Evolutionary conservation across 2,888 invertebrate genomes (phyloP).

Genomic region (Epiblema foenella): DNA sequence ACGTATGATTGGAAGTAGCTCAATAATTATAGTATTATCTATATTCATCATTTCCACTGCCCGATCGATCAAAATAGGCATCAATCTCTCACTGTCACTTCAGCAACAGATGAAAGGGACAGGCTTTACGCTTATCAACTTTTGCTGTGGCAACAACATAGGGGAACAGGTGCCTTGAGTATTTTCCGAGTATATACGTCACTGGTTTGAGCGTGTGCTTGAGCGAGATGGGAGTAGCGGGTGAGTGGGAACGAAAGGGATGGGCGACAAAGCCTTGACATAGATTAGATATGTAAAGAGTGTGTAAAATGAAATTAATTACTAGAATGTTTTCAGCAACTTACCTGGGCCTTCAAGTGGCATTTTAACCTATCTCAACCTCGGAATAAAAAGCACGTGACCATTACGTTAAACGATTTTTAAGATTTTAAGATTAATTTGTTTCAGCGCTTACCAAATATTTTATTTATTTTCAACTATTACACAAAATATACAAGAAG

Average conservation of each 20-base stretch:
- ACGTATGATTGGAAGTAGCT: slow-evolving; percentile 37
- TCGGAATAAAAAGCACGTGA: too few species aligned
- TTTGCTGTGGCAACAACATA: slow-evolving; percentile 44
- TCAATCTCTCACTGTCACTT: slow-evolving; percentile 16
- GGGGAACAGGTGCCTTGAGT: slow-evolving; percentile 57
- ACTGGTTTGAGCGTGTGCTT: slow-evolving; percentile 59
- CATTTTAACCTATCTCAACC: too few species aligned
- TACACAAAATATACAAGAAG: too few species aligned
- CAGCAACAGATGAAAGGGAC: slow-evolving; percentile 27
- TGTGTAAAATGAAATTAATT: background rate
- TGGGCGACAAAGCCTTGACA: slow-evolving; percentile 60
- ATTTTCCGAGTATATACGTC: slow-evolving; percentile 66
- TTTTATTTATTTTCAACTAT: too few species aligned
- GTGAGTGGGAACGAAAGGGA: slow-evolving; percentile 57
- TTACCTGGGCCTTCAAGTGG: background rate
- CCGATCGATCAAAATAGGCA: background rate
- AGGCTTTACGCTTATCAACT: slow-evolving; percentile 13
- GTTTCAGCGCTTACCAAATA: too few species aligned
- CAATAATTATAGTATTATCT: slow-evolving; percentile 35
- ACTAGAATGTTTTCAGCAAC: background rate
- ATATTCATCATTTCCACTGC: background rate
- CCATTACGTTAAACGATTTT: too few species aligned
- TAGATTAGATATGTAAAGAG: slow-evolving; percentile 53
- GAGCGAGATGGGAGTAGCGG: slow-evolving; percentile 54
- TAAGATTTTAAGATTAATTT: too few species aligned